Conservation (phyloP, 2,113 vertebrate genomes). For the Hylia prasina region DNA sequence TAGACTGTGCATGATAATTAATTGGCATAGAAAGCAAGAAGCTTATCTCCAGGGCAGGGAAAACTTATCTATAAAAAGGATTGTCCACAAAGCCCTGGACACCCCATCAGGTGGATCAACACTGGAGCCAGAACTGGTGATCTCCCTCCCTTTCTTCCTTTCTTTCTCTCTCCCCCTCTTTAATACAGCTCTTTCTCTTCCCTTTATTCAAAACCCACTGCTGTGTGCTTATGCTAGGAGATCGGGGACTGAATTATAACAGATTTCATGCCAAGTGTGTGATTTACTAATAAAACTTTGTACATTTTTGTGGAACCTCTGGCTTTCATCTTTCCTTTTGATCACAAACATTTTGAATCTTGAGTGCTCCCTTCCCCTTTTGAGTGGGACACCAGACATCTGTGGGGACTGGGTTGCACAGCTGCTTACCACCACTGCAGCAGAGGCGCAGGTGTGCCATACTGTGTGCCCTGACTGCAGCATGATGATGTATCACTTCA, state of each 20-base stretch:
- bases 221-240: neutral
- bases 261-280: neutral
- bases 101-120: neutral
- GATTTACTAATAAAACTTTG: neutral
- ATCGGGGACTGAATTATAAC: neutral
- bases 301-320: neutral
- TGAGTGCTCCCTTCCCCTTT: neutral
- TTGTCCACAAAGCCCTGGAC: fast-evolving
- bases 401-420: neutral
- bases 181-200: neutral
- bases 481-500: neutral
- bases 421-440: neutral
- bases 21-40: neutral
- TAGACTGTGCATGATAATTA: neutral
- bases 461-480: neutral
- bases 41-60: neutral
- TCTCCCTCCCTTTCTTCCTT: neutral
- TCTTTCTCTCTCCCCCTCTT: neutral
- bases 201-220: neutral
- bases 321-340: neutral
- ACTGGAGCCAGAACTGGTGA: too few relatives aligned
- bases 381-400: too few relatives aligned
- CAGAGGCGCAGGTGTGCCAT: neutral
- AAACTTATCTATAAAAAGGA: neutral
- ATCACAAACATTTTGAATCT: neutral